A percentile compares a stretch with the other conserved stretches of the same genome.
These are phyloP conservation scores for Diabrotica virgifera DNA, from an alignment of 1,140 invertebrate genomes.

Conservation along the genomic window DNA sequence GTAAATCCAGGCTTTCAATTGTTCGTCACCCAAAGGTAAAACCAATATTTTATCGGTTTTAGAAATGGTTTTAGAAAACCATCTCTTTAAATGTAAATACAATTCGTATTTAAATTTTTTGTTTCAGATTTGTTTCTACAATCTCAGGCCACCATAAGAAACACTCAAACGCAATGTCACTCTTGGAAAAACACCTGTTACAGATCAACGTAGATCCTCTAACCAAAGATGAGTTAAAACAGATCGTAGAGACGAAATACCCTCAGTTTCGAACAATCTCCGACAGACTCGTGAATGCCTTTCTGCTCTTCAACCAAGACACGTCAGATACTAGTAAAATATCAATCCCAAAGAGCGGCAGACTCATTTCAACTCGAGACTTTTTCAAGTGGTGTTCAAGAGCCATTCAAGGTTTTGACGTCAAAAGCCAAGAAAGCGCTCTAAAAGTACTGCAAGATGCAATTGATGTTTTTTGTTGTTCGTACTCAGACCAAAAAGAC, in stretches of 20 bases:
- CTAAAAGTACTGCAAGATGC: constrained; percentile 85
- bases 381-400: constrained; percentile 90
- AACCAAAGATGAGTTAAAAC: constrained; percentile 67
- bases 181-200: constrained; percentile 80
- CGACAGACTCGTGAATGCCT: constrained; percentile 78
- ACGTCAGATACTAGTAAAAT: constrained; percentile 52
- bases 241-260: constrained; percentile 66
- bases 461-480: constrained; percentile 86
- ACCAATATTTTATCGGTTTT: no score
- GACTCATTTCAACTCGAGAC: constrained; percentile 80
- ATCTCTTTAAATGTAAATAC: constrained; percentile 16
- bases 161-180: constrained; percentile 59
- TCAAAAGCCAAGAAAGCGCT: constrained; percentile 69
- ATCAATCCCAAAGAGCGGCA: constrained; percentile 50
- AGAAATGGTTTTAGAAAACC: constrained; percentile 11
- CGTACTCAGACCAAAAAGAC: constrained; percentile 60
- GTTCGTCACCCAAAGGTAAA: constrained; percentile 83
- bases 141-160: constrained; percentile 60
- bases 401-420: constrained; percentile 70
- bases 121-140: constrained; percentile 59
- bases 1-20: constrained; percentile 84
- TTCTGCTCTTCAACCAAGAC: constrained; percentile 73
- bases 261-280: constrained; percentile 72
- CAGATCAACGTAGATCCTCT: constrained; percentile 80
- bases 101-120: constrained; percentile 25